These are phyloP conservation scores for Gadopsis marmoratus DNA, from an alignment of 2,797 vertebrate genomes.

Conservation along the genomic window DNA sequence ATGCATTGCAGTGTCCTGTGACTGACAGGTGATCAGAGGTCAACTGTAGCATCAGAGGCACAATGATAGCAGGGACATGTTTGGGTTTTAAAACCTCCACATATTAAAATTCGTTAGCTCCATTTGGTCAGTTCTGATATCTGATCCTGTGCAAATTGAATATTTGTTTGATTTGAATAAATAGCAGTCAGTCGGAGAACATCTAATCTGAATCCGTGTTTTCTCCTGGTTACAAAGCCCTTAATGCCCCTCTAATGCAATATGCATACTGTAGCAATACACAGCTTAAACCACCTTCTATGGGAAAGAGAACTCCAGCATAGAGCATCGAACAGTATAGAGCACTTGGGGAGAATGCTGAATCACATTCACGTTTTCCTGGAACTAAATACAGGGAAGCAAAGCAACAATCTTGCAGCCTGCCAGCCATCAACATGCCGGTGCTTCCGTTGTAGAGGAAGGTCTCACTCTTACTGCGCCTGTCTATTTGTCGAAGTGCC, in stretches of 20 bases:
- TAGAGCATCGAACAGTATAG: neutral
- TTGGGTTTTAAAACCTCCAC: slow-evolving; percentile 11
- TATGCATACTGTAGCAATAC: slow-evolving; percentile 44
- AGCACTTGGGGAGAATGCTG: slow-evolving; percentile 7
- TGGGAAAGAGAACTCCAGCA: slow-evolving; percentile 10
- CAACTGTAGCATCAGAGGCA: slow-evolving; percentile 24
- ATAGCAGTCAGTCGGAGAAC: slow-evolving; percentile 42
- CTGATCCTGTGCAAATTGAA: slow-evolving; percentile 54
- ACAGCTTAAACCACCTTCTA: slow-evolving; percentile 33
- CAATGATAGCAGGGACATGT: slow-evolving; percentile 3
- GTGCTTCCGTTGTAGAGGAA: slow-evolving; percentile 16
- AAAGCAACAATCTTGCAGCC: slow-evolving; percentile 16
- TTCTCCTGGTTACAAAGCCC: slow-evolving; percentile 59
- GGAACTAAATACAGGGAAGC: slow-evolving; percentile 27
- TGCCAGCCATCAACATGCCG: slow-evolving; percentile 7
- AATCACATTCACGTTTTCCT: slow-evolving; percentile 18
- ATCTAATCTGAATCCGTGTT: slow-evolving; percentile 57
- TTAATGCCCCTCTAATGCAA: slow-evolving; percentile 55
- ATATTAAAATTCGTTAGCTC: slow-evolving; percentile 42
- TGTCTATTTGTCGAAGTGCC: slow-evolving; percentile 47
- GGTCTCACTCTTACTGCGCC: slow-evolving; percentile 8
- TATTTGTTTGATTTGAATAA: slow-evolving; percentile 58
- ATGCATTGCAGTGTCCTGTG: neutral
- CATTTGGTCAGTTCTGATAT: slow-evolving; percentile 38
- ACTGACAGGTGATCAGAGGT: slow-evolving; percentile 23